These are phyloP conservation scores for Proisotoma minuta DNA, from an alignment of 2,888 invertebrate genomes.

Conservation along the genomic window DNA sequence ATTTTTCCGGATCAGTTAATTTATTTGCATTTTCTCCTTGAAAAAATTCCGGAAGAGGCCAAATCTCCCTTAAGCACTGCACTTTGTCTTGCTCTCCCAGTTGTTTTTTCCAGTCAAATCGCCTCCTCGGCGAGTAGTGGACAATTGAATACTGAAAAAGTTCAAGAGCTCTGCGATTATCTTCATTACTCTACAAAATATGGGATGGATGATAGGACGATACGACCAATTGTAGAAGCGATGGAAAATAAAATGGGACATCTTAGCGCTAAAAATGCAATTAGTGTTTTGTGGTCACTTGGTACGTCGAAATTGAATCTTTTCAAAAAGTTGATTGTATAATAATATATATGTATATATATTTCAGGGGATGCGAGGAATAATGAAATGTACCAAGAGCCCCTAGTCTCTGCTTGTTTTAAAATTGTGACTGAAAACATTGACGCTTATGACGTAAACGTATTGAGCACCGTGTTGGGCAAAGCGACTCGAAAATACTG, in stretches of 20 bases:
- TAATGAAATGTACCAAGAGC: neutral
- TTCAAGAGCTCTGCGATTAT: conserved; percentile 56
- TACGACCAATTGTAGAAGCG: conserved; percentile 57
- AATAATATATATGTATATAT: neutral
- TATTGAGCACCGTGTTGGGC: conserved; percentile 16
- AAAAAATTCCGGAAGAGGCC: conserved; percentile 24
- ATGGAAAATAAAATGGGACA: conserved; percentile 50
- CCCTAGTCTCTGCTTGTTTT: conserved; percentile 12
- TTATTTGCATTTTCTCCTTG: conserved; percentile 60
- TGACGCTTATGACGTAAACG: conserved; percentile 49
- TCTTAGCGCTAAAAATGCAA: conserved; percentile 53
- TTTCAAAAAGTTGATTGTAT: neutral
- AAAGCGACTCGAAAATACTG: conserved; percentile 53
- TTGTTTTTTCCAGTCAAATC: conserved; percentile 62
- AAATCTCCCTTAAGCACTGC: conserved; percentile 59
- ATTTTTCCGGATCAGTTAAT: conserved; percentile 60
- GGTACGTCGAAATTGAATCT: conserved; percentile 53
- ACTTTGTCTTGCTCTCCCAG: conserved; percentile 61
- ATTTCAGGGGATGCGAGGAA: neutral
- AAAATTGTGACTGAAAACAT: conserved; percentile 46
- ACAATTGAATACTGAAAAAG: conserved; percentile 59
- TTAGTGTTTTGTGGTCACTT: conserved; percentile 59
- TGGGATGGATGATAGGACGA: conserved; percentile 55
- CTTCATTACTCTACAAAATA: conserved; percentile 57
- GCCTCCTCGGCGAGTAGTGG: conserved; percentile 50